These are phyloP conservation scores for Phenacoccus solenopsis DNA, from an alignment of 1,140 invertebrate genomes.

Conservation along the genomic window DNA sequence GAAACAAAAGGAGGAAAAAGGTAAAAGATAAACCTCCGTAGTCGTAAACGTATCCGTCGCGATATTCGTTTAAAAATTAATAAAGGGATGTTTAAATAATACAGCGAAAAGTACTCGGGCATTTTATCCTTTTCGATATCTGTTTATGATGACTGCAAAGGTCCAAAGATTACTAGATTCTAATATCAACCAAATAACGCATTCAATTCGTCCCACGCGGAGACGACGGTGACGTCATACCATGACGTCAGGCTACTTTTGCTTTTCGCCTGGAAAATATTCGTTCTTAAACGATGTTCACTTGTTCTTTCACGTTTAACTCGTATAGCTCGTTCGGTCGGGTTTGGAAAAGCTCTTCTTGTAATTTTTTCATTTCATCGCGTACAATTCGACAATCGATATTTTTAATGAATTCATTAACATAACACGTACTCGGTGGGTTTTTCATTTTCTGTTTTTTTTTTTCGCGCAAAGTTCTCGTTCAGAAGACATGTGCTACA, in stretches of 20 bases:
- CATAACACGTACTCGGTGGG: background rate
- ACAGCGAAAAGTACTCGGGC: background rate
- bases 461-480: background rate
- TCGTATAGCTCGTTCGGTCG: background rate
- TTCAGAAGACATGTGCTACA: background rate
- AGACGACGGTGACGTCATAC: slow-evolving; percentile 10
- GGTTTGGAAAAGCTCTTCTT: background rate
- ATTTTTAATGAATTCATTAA: background rate
- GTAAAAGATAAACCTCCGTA: too few species aligned
- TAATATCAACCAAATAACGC: slow-evolving; percentile 5
- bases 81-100: background rate
- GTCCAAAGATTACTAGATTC: background rate
- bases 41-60: too few species aligned
- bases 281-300: slow-evolving; percentile 3
- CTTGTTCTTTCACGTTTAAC: slow-evolving; percentile 5
- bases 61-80: background rate
- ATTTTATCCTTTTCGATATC: background rate
- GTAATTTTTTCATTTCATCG: background rate
- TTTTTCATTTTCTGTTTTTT: background rate
- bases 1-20: too few species aligned
- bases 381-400: background rate
- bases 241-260: slow-evolving; percentile 13
- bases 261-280: slow-evolving; percentile 7
- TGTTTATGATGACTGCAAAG: slow-evolving; percentile 7
- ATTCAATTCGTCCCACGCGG: slow-evolving; percentile 4